Evolutionary conservation across 2,888 invertebrate genomes (phyloP), one percentile per base, ranked within the genome.

Genomic region (Callinectes sapidus): DNA sequence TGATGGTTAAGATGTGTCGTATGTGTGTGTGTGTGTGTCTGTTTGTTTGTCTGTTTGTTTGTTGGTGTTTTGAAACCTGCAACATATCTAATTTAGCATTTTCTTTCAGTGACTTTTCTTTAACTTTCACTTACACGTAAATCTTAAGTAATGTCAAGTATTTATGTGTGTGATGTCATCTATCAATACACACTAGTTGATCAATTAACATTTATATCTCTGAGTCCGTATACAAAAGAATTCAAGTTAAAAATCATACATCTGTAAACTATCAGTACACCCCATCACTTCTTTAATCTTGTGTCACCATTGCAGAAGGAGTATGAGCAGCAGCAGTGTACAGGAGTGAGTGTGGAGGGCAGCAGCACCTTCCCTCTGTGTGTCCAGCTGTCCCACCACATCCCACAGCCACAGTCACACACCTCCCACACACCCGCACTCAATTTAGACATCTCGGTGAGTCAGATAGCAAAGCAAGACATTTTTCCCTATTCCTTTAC

Each of bases 261-360:
- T n/a, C n/a, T n/a, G n/a, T n/a, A n/a, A n/a, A n/a, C n/a, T n/a
- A n/a, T n/a, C n/a, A n/a, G n/a, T n/a, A n/a, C n/a, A n/a, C n/a
- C n/a, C n/a, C n/a, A n/a, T n/a, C n/a, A n/a, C n/a, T n/a, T n/a
- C n/a, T n/a, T 48, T 48, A 6, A 48, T 10, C 48, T 48, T 48
- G 0, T 48, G 48, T 48, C 48, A 48, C 39, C 39, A 2, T 39
- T 5, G 35, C 35, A 16, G 32, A 92, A 94, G 93, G 91, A 94
- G 66, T 28, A 87, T 1, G 94, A 89, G 55, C 77, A 92, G 91
- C 92, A 92, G 39, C 92, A 92, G 28, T 94, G 94, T 42, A 94
- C 92, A 1, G 94, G 92, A n/a, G 77, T 81, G 48, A 91, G 91
- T 23, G 87, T 91, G 81, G 13, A 32, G 71, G 91, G 89, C n/a